Evolutionary conservation across 2,113 vertebrate genomes (phyloP), one percentile per base, ranked within the genome.

Genomic region (Hyperoodon ampullatus): DNA sequence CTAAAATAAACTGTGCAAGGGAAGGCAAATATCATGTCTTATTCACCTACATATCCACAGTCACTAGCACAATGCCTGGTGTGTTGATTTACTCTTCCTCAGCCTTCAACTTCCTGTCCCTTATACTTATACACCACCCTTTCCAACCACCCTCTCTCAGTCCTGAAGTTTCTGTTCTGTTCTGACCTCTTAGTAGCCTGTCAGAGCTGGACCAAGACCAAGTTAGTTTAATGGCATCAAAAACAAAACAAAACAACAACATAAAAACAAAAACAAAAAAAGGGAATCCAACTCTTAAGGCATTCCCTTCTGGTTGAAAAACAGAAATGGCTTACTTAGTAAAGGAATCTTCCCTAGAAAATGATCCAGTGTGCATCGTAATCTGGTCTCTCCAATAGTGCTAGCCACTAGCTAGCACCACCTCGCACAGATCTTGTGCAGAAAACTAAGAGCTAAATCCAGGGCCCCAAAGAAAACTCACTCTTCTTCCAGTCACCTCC

Each of bases 401-500:
- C 47, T 61, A 75, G 60, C 50, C 50, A 61, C 39, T 58, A 75
- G 26, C 33, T 42, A 30, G 39, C 7, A 91, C 35, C 26, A 66
- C 65, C 24, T 70, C 44, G 61, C 66, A 90, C 1, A 72, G 21
- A 84, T 44, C 60, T 75, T 80, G 3, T 77, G 33, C 14, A 86
- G 21, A 94, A 91, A 23, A 68, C 50, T 71, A 86, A 72, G 13
- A 81, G 35, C 74, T 94, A 93, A 74, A 92, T 70, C 61, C 78
- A 90, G 39, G 39, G 18, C 39, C 72, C 92, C 88, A 35, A 72
- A 95, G 53, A 96, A 81, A 91, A 98, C 98, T 98, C 88, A 99
- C 99, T 98, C 75, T 99, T 99, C 96, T 98, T 98, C 96, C 96
- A 63, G 10, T 96, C 98, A 30, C 98, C 96, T 63, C 98, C 96